Conservation (phyloP, 2,113 vertebrate species). For the Zapornia atra region DNA sequence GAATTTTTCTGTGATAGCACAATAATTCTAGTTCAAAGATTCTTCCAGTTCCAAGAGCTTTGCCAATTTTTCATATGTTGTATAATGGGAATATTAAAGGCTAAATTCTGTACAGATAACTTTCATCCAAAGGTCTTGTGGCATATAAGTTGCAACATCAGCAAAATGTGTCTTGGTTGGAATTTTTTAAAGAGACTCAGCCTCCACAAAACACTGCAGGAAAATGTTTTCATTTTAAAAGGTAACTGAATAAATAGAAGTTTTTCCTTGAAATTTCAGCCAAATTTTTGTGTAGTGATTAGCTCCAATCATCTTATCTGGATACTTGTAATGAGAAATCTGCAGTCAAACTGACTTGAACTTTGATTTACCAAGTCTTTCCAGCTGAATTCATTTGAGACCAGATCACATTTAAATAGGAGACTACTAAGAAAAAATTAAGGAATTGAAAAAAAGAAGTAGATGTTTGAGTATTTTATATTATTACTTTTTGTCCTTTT, state of each 20-base stretch:
- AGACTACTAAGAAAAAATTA: not conserved
- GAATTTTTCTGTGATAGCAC: not conserved
- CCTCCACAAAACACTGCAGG: not conserved
- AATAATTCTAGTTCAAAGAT: not conserved
- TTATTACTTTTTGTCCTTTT: not conserved
- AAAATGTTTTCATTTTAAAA: not conserved
- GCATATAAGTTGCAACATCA: not conserved
- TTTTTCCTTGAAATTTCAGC: not conserved
- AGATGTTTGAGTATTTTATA: not conserved
- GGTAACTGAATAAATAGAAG: not conserved
- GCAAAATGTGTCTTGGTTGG: not conserved
- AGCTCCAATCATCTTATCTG: not conserved
- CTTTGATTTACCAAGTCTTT: not conserved
- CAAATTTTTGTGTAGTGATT: not conserved
- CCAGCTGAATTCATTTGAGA: not conserved
- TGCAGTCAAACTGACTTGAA: not conserved
- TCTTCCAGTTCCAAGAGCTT: not conserved
- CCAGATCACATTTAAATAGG: not conserved
- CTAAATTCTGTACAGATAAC: not conserved
- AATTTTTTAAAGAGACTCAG: not conserved
- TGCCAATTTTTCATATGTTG: not conserved
- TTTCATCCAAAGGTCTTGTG: not conserved
- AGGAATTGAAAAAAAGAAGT: not conserved
- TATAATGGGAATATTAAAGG: not conserved
- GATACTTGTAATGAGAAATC: not conserved